Percentiles rank a stretch among this genome's conserved stretches.
Conservation (phyloP, 2,113 vertebrate genomes). For the Salvelinus sp. region DNA sequence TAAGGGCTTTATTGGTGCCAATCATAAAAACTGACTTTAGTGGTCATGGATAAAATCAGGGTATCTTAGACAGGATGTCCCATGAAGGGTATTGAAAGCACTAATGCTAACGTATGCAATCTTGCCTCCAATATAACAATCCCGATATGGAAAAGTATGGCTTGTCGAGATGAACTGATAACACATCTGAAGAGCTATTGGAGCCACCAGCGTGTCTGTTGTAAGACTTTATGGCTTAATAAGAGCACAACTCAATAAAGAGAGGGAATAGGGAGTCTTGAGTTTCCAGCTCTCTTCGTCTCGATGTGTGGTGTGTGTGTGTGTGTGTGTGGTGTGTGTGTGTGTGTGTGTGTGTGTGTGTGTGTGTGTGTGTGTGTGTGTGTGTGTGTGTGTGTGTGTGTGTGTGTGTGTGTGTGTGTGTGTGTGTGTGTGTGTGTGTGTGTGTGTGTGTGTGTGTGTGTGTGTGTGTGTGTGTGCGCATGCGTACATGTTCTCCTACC, state of each 20-base stretch:
- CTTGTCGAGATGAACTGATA: constrained; percentile 12
- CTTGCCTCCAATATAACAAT: constrained; percentile 22
- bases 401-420: constrained; percentile 11
- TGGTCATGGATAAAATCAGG: background rate
- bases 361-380: background rate
- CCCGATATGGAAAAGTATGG: background rate
- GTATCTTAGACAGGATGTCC: background rate
- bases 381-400: background rate
- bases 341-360: background rate
- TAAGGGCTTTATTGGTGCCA: background rate
- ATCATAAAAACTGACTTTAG: background rate
- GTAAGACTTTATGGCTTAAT: constrained; percentile 5
- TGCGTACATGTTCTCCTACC: too few relatives aligned
- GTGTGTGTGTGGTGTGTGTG: background rate
- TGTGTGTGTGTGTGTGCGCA: background rate
- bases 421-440: background rate
- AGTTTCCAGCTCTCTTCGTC: too few relatives aligned
- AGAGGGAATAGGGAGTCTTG: background rate
- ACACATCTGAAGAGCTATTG: constrained; percentile 9
- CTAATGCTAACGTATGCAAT: background rate
- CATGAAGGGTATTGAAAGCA: background rate
- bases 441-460: background rate
- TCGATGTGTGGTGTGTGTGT: constrained; percentile 4
- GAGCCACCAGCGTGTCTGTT: constrained; percentile 1
- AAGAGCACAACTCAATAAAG: background rate